Evolutionary conservation across 2,113 vertebrate genomes (phyloP).

Genomic region (Hyperopisus bebe): DNA sequence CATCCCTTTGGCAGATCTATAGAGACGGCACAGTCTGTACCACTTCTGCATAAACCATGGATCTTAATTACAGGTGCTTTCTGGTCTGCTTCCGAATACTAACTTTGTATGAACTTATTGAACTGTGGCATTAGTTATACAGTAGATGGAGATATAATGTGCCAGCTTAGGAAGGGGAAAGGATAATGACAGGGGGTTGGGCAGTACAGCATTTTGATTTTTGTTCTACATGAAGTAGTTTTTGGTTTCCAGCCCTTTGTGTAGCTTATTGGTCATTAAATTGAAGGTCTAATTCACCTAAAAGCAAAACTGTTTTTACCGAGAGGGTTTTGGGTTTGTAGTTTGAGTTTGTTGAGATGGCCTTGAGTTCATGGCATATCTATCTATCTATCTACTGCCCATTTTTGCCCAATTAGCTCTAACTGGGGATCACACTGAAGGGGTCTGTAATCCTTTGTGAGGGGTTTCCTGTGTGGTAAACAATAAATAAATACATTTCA

Average conservation of each 20-base stretch:
- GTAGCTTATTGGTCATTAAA: not conserved
- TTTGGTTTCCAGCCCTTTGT: not conserved
- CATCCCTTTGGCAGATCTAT: not conserved
- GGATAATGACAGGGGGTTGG: not conserved
- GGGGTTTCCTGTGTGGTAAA: slow-evolving; percentile 30
- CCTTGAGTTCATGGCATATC: not conserved
- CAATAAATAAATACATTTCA: slow-evolving; percentile 34
- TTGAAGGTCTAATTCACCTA: not conserved
- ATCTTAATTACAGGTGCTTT: not conserved
- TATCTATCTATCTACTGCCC: not conserved
- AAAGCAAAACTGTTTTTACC: not conserved
- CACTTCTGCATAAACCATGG: not conserved
- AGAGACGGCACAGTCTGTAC: not conserved
- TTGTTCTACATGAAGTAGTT: not conserved
- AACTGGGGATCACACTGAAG: slow-evolving; percentile 18
- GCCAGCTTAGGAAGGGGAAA: not conserved
- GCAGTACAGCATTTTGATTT: not conserved
- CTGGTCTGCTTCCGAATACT: not conserved
- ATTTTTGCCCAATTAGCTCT: slow-evolving; percentile 30
- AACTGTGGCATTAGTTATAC: not conserved
- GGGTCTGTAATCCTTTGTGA: slow-evolving; percentile 24
- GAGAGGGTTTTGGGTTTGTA: no score
- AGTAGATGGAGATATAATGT: not conserved
- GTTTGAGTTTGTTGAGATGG: not conserved
- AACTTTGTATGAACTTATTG: not conserved